Evolutionary conservation across 2,113 vertebrate genomes (phyloP).

Genomic region (Laticauda laticaudata): DNA sequence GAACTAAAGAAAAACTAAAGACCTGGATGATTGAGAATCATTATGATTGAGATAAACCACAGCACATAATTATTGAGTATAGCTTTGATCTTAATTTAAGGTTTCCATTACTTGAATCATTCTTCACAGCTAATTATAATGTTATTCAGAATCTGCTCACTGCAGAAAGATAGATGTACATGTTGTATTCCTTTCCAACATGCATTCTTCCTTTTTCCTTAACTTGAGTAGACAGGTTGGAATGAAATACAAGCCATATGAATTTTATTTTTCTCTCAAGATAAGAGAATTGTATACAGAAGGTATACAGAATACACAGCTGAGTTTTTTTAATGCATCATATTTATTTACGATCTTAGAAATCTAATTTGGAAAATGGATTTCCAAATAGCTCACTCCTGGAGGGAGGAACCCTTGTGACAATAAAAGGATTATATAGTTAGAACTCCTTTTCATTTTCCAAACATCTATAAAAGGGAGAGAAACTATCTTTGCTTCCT

Average conservation of each 20-base stretch:
- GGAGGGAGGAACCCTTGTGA: conserved; percentile 43
- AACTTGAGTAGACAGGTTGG: conserved; percentile 17
- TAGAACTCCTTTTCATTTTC: conserved; percentile 43
- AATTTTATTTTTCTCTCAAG: background rate
- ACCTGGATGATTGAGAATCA: background rate
- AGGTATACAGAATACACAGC: conserved; percentile 27
- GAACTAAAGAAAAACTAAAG: background rate
- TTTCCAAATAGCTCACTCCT: conserved; percentile 59
- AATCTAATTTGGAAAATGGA: conserved; percentile 39
- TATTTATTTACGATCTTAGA: conserved; percentile 33
- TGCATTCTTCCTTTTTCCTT: conserved; percentile 26
- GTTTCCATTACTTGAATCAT: background rate
- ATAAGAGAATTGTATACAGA: conserved; percentile 31
- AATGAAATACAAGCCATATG: conserved; percentile 27
- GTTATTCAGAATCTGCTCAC: background rate
- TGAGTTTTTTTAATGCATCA: conserved; percentile 32
- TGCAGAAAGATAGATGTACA: conserved; percentile 1
- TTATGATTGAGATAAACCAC: background rate
- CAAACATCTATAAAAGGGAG: conserved; percentile 28
- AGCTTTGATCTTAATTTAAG: background rate
- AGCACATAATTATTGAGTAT: background rate
- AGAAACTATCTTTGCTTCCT: conserved; percentile 46
- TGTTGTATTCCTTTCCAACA: background rate
- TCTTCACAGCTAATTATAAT: background rate
- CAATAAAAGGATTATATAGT: conserved; percentile 58